Evolutionary conservation across 2,888 invertebrate genomes (phyloP), one percentile per base, ranked within the genome.

Genomic region (Yponomeuta cagnagella): DNA sequence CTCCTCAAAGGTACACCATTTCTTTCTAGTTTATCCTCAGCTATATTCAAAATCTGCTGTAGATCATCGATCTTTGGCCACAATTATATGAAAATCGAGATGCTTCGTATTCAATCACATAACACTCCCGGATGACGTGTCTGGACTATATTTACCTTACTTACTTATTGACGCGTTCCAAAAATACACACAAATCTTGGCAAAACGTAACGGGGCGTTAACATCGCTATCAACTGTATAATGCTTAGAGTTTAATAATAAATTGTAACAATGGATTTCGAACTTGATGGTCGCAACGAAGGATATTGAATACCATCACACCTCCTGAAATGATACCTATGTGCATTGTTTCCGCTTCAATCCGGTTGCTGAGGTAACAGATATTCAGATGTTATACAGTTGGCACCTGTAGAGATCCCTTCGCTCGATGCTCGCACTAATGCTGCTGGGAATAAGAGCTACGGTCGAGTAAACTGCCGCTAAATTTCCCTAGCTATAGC

Each of bases 111-210:
- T 83, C 86, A 87, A 88, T 88, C 82, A 87, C 85, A 80, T 83
- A 48, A 58, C 52, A 58, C 82, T 79, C 76, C 79, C 76, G 77
- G 80, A 84, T 90, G 90, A 90, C 89, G 89, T 88, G 88, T 86
- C 86, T 83, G 75, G 78, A 80, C 91, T 91, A 91, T 88, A 89
- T 88, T 88, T 91, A 90, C 88, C 83, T 83, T 86, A 88, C 90
- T 90, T 89, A 91, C 87, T 90, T 92, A 91, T 92, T 91, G 92
- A 91, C 91, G 90, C 88, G 90, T 86, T 90, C 91, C 90, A 88
- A 90, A 91, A 92, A 92, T 91, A 91, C 83, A 84, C 82, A 30
- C 80, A 75, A 80, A 83, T 88, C 90, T 91, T 91, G 91, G 91
- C 91, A 90, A 91, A 90, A 89, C 90, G 83, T 87, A 87, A 90